phyloP scores from a whole-genome alignment of 1,140 invertebrate species.

The Pomacea maculata region DNA sequence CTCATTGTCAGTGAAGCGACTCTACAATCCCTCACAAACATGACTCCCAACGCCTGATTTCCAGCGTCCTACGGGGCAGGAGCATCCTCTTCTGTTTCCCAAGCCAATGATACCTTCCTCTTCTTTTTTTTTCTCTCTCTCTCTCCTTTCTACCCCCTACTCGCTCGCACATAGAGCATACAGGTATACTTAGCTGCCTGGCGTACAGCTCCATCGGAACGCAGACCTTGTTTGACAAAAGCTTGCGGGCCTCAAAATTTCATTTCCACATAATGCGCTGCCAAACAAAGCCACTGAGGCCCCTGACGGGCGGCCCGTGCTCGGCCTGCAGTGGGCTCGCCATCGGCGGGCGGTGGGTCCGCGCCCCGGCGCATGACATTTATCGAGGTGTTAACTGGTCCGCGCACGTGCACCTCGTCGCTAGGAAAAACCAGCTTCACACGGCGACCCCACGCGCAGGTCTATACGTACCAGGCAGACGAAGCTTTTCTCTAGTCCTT shows the following conservation, averaged over 20 bases:
- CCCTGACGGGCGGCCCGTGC: constrained; percentile 3
- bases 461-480: too few species aligned
- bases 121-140: neutral
- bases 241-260: constrained; percentile 13
- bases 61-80: neutral
- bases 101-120: neutral
- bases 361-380: constrained; percentile 12
- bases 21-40: neutral
- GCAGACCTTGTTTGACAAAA: constrained; percentile 2
- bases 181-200: neutral
- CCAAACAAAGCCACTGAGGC: constrained; percentile 1
- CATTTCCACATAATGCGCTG: constrained; percentile 17
- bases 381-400: constrained; percentile 12
- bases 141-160: neutral
- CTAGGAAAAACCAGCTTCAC: too few species aligned
- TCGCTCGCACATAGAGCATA: neutral
- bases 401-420: constrained; percentile 3
- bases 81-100: too few species aligned
- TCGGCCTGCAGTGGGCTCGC: neutral
- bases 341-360: neutral
- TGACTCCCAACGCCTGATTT: neutral
- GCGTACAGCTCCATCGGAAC: constrained; percentile 10
- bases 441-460: too few species aligned
- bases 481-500: too few species aligned
- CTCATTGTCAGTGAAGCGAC: neutral